phyloP scores from a whole-genome alignment of 2,113 vertebrate species.

The Cervus canadensis region DNA sequence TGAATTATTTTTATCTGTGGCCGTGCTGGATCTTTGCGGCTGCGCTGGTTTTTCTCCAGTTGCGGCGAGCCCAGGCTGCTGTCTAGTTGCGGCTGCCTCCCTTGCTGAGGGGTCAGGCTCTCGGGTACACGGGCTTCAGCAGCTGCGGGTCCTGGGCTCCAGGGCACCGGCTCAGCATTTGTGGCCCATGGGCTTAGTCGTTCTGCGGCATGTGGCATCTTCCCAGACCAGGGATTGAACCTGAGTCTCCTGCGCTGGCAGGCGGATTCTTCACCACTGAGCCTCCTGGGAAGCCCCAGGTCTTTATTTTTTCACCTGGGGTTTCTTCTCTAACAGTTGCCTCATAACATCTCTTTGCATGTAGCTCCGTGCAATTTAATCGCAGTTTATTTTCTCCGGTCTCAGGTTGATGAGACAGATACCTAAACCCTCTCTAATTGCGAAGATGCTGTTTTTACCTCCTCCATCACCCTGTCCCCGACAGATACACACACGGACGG shows the following conservation, averaged over 20 bases:
- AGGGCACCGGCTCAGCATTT: neutral
- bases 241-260: neutral
- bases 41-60: neutral
- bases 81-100: fast-evolving
- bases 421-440: neutral
- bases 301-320: neutral
- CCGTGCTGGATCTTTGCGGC: neutral
- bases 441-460: neutral
- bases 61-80: neutral
- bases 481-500: neutral
- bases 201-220: neutral
- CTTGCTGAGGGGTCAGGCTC: neutral
- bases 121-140: neutral
- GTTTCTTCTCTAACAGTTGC: neutral
- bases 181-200: neutral
- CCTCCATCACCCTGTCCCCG: neutral
- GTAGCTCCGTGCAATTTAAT: neutral
- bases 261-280: neutral
- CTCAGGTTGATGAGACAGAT: neutral
- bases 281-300: neutral
- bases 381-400: neutral
- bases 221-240: neutral
- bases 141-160: neutral
- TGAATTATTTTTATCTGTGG: neutral
- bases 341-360: neutral